These are phyloP conservation scores for Pipistrellus nathusii DNA, from an alignment of 2,797 vertebrate species.

Conservation along the genomic window DNA sequence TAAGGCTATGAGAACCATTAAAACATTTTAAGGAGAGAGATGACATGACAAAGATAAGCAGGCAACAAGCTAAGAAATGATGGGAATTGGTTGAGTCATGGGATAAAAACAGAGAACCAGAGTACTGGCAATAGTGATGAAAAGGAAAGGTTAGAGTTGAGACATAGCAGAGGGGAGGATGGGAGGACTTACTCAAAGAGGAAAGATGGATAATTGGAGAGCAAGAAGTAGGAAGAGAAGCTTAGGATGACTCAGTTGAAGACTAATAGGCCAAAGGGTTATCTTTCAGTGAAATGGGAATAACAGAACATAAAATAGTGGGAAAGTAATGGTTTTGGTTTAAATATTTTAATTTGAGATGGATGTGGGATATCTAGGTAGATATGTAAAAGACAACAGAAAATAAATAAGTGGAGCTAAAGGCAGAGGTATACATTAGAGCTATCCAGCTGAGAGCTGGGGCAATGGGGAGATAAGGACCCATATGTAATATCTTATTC, in stretches of 20 bases:
- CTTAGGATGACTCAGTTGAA: neutral
- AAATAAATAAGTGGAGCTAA: neutral
- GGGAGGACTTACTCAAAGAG: neutral
- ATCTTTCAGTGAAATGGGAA: neutral
- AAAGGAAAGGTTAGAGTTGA: neutral
- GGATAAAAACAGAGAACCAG: neutral
- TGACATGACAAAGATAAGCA: neutral
- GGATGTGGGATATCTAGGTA: neutral
- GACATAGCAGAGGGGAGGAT: neutral
- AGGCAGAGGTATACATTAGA: neutral
- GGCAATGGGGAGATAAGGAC: too few species aligned
- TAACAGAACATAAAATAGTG: neutral
- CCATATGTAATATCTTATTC: too few species aligned
- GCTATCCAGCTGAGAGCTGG: neutral
- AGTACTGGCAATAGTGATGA: neutral
- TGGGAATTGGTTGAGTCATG: neutral
- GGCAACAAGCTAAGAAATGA: neutral
- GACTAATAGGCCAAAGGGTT: neutral
- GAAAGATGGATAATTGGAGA: neutral
- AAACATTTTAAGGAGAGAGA: conserved; percentile 6
- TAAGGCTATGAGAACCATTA: neutral
- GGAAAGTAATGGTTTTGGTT: neutral
- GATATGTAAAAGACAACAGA: neutral
- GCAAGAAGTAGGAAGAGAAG: neutral
- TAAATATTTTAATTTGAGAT: conserved; percentile 25